Conservation (phyloP, 1,140 invertebrate genomes). For the Microvelia longipes region DNA sequence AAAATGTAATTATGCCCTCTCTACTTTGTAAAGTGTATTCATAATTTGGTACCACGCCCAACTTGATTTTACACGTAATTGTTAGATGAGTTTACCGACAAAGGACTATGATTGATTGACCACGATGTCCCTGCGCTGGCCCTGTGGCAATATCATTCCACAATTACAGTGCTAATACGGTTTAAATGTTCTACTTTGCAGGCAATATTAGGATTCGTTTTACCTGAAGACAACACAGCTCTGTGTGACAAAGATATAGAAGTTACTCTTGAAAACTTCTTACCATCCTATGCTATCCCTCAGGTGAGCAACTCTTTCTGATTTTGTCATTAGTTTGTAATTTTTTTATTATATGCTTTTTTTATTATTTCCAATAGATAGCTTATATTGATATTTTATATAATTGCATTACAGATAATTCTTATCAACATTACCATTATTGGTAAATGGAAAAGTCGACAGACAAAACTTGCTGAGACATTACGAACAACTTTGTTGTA, state of each 20-base stretch:
- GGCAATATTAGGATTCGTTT: conserved; percentile 56
- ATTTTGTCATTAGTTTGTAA: conserved; percentile 1
- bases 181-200: conserved; percentile 39
- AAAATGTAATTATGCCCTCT: no score
- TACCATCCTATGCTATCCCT: conserved; percentile 63
- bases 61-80: no score
- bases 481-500: conserved; percentile 34
- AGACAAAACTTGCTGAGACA: conserved; percentile 52
- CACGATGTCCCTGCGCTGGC: no score
- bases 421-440: conserved; percentile 55
- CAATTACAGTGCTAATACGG: no score
- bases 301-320: conserved; percentile 34
- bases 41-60: no score
- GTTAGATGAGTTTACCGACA: no score
- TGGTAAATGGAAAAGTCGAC: conserved; percentile 75
- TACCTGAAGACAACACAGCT: conserved; percentile 34
- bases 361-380: no score
- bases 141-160: no score
- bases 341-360: conserved; percentile 10
- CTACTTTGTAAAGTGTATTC: no score
- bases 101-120: no score
- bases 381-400: no score
- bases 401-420: conserved; percentile 47
- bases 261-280: conserved; percentile 37
- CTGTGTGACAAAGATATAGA: conserved; percentile 47